A percentile compares a stretch with the other conserved stretches of the same genome.
These are phyloP conservation scores for Xestia sexstrigata DNA, from an alignment of 2,888 invertebrate genomes.

Conservation along the genomic window DNA sequence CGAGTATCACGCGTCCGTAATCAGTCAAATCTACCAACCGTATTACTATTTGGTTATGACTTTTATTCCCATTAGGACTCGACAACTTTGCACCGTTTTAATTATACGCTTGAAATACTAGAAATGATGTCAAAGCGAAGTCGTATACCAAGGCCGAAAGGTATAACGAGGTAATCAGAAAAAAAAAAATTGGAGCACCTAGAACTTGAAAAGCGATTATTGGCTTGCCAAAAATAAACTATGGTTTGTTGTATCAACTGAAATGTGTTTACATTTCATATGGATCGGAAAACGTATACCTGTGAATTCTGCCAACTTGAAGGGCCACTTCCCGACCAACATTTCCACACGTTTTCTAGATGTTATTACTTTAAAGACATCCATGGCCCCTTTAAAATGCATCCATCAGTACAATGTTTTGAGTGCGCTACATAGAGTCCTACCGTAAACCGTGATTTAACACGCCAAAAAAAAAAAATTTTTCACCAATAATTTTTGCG, in stretches of 20 bases:
- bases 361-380: too few relatives aligned
- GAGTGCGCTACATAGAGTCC: too few relatives aligned
- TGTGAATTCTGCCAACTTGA: too few relatives aligned
- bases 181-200: background rate
- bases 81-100: conserved; percentile 9
- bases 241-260: background rate
- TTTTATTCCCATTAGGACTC: conserved; percentile 20
- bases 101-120: conserved; percentile 28
- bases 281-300: too few relatives aligned
- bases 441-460: too few relatives aligned
- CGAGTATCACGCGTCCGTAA: background rate
- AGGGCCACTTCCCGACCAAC: too few relatives aligned
- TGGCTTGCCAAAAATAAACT: background rate
- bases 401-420: too few relatives aligned
- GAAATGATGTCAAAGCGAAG: background rate
- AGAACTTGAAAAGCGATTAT: background rate
- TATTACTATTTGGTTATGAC: conserved; percentile 32
- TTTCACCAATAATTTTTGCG: too few relatives aligned
- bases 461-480: too few relatives aligned
- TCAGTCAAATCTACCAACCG: background rate
- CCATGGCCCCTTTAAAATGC: too few relatives aligned
- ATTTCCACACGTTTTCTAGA: too few relatives aligned
- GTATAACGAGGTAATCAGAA: background rate
- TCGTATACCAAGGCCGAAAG: background rate
- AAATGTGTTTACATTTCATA: too few relatives aligned